phyloP scores from a whole-genome alignment of 2,888 invertebrate genomes.

The Trachelus iudaicus region DNA sequence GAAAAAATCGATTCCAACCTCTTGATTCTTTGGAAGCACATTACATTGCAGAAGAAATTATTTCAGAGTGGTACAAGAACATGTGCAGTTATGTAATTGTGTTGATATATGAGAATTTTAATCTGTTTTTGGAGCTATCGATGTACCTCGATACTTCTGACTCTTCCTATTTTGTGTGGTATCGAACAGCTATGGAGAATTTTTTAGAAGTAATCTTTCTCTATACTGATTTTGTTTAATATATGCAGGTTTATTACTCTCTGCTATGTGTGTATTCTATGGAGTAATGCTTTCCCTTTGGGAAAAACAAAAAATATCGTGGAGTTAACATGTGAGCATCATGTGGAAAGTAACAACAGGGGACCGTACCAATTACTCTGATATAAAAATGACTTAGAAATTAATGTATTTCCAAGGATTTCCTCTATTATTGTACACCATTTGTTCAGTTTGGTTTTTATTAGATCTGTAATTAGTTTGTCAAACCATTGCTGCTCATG shows the following conservation, averaged over 20 bases:
- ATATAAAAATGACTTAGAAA: constrained; percentile 1
- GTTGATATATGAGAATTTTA: neutral
- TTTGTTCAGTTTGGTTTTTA: neutral
- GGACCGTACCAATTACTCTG: neutral
- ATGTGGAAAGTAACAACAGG: neutral
- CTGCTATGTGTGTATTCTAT: neutral
- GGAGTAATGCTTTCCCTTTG: neutral
- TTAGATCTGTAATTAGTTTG: neutral
- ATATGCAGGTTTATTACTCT: neutral
- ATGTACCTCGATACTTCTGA: neutral
- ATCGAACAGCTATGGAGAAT: neutral
- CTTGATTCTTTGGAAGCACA: neutral
- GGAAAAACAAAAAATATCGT: neutral
- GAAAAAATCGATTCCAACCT: constrained; percentile 27
- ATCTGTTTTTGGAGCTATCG: neutral
- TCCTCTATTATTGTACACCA: neutral
- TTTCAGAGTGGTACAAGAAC: constrained; percentile 1
- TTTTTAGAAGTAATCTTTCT: constrained; percentile 1
- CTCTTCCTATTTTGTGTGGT: neutral
- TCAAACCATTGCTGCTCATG: constrained; percentile 1
- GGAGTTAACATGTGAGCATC: neutral
- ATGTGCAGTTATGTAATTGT: constrained; percentile 26
- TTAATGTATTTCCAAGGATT: neutral
- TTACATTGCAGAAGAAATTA: neutral
- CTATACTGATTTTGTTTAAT: neutral